phyloP scores from a whole-genome alignment of 2,113 vertebrate species.

The Numenius arquata region DNA sequence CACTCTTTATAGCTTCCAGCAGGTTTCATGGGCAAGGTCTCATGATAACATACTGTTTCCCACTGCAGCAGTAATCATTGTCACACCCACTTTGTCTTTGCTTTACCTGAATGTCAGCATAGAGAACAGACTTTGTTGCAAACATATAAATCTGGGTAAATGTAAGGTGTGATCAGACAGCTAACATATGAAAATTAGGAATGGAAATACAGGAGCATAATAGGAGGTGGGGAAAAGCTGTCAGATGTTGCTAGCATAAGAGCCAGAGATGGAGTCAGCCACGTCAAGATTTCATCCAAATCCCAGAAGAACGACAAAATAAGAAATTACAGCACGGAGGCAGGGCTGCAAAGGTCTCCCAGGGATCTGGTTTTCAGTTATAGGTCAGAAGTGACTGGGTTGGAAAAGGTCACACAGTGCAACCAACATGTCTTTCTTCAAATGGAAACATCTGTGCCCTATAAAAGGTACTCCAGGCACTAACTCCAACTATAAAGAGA shows the following conservation, averaged over 20 bases:
- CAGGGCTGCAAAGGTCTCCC: conserved; percentile 19
- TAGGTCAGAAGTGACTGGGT: conserved; percentile 27
- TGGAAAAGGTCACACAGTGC: conserved; percentile 40
- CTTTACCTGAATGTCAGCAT: conserved; percentile 19
- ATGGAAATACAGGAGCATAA: neutral
- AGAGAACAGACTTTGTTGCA: conserved; percentile 8
- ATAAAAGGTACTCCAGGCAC: conserved; percentile 33
- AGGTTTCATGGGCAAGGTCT: neutral
- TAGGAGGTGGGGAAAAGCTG: conserved; percentile 21
- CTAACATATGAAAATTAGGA: conserved; percentile 37
- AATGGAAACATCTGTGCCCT: conserved; percentile 55
- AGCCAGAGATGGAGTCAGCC: neutral
- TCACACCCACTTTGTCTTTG: neutral
- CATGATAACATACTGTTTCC: neutral
- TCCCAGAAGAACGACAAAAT: conserved; percentile 39
- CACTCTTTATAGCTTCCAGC: neutral
- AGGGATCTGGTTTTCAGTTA: conserved; percentile 32
- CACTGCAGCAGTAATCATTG: neutral
- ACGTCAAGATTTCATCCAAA: conserved; percentile 16
- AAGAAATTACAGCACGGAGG: conserved; percentile 32
- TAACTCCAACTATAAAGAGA: conserved; percentile 1
- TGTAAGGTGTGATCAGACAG: conserved; percentile 31
- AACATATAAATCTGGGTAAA: conserved; percentile 27
- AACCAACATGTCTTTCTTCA: conserved; percentile 17
- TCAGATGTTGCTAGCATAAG: conserved; percentile 14